Evolutionary conservation across 2,888 invertebrate genomes (phyloP), one percentile per base, ranked within the genome.

Genomic region (Parasteatoda lunata): DNA sequence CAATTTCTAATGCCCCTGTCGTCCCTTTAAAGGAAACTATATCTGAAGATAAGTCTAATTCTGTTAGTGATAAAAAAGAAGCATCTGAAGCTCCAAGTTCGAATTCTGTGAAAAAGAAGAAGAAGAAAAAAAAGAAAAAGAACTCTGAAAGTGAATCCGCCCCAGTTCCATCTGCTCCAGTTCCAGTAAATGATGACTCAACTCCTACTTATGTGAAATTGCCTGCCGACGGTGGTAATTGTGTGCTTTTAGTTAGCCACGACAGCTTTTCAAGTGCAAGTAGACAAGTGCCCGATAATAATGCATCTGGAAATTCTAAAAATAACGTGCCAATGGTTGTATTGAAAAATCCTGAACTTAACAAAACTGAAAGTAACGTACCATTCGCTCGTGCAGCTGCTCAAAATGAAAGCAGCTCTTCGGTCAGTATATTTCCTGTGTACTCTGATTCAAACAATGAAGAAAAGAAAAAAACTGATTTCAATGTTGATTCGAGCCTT

Each of bases 351-450:
- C 30, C 30, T 30, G 30, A 30, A 30, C 30, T 30, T 30, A 30
- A 30, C 30, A 30, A 30, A 30, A 30, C 30, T 30, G 30, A 30
- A 30, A 30, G 30, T 30, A 30, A 30, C 30, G 30, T 30, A 30
- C 30, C 30, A 30, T 30, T n/a, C 59, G n/a, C 59, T n/a, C n/a
- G 4, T 7, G 59, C 59, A 7, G n/a, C 59, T 59, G 5, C 59
- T 47, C 75, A 66, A 54, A 15, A 51, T 47, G 51, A 47, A 15
- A 66, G 65, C 30, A 30, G 30, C 30, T 30, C 30, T 45, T 80
- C 85, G 9, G 79, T 86, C 47, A 80, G 85, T 13, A 80, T 86
- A 80, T 80, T 86, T 72, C 85, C 85, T 49, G 77, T 86, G n/a
- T 4, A 48, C 13, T 54, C 66, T 11, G 59, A 78, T 48, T 30